These are phyloP conservation scores for Byasa hedistus DNA, from an alignment of 2,888 invertebrate genomes.

Conservation along the genomic window DNA sequence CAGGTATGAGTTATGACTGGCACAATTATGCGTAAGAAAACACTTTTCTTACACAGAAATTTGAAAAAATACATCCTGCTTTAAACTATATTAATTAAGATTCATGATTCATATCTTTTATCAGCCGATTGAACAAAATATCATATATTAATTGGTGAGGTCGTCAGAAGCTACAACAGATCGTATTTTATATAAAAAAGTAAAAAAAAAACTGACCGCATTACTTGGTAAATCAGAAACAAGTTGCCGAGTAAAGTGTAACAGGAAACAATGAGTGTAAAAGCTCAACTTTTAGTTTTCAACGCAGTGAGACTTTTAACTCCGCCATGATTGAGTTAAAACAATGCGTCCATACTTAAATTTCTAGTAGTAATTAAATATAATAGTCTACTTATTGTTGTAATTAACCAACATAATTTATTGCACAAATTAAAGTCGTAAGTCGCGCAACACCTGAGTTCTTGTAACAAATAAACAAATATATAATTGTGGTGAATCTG, in stretches of 20 bases:
- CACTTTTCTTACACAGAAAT: not conserved
- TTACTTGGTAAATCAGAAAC: constrained; percentile 15
- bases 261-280: constrained; percentile 22
- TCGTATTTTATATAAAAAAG: not conserved
- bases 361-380: constrained; percentile 20
- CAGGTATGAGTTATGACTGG: constrained; percentile 19
- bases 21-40: constrained; percentile 16
- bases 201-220: constrained; percentile 5
- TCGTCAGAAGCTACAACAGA: not conserved
- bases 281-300: constrained; percentile 26
- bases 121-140: not conserved
- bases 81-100: not conserved
- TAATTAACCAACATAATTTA: constrained; percentile 9
- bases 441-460: not conserved
- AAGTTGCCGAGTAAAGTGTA: constrained; percentile 14
- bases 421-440: not conserved
- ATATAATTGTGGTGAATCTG: too few relatives aligned
- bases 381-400: constrained; percentile 1
- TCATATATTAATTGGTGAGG: not conserved
- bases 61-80: not conserved
- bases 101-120: not conserved
- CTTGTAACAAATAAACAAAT: too few relatives aligned
- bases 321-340: constrained; percentile 24
- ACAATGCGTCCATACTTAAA: constrained; percentile 28
- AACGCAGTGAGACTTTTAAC: constrained; percentile 13